A percentile compares a stretch with the other conserved stretches of the same genome.
Evolutionary conservation across 2,888 invertebrate species (phyloP).

Genomic region (Trypoxylon attenuatum): DNA sequence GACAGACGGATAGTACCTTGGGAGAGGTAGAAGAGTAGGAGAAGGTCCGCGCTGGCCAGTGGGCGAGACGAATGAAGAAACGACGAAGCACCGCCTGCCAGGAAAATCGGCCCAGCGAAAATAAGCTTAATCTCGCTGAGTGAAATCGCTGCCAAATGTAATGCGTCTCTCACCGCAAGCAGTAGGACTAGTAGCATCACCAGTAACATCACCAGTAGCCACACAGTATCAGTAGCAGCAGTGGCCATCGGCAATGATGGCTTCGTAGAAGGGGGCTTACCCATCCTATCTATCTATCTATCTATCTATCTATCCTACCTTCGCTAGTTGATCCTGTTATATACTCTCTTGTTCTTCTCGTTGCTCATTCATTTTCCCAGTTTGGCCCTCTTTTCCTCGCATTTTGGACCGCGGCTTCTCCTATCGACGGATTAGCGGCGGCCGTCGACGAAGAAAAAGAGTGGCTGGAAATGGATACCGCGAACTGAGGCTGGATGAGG

Average conservation of each 20-base stretch:
- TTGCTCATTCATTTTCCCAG: background rate
- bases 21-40: background rate
- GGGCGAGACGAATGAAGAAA: slow-evolving; percentile 19
- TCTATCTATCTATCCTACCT: too few relatives aligned
- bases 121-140: slow-evolving; percentile 73
- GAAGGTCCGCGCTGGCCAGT: background rate
- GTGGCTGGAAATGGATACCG: background rate
- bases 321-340: too few relatives aligned
- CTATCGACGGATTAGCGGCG: slow-evolving; percentile 65
- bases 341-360: background rate
- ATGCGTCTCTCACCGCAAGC: slow-evolving; percentile 62
- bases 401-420: background rate
- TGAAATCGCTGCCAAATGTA: slow-evolving; percentile 73
- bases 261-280: too few relatives aligned
- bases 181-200: background rate
- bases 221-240: background rate
- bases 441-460: slow-evolving; percentile 13
- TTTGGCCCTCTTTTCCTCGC: background rate
- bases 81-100: slow-evolving; percentile 20
- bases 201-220: background rate
- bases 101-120: slow-evolving; percentile 63
- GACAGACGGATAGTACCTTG: background rate
- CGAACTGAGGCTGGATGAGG: background rate
- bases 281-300: background rate
- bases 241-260: too few relatives aligned